phyloP scores from a whole-genome alignment of 2,113 vertebrate genomes.

The Chloebia gouldiae region DNA sequence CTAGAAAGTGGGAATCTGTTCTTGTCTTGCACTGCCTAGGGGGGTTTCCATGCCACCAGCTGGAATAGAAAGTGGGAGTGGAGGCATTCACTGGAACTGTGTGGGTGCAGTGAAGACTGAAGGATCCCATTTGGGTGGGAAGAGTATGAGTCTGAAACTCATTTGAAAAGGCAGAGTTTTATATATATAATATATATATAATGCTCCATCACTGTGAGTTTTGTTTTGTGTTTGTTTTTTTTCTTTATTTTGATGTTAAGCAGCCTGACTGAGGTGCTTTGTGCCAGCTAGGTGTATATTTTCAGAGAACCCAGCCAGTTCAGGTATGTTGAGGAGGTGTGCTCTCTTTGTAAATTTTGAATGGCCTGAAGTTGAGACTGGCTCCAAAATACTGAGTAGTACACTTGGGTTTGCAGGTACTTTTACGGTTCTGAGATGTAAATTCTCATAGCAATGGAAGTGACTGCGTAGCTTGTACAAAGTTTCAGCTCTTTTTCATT shows the following conservation, averaged over 20 bases:
- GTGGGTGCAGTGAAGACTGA: not conserved
- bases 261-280: not conserved
- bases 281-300: not conserved
- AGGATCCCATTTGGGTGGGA: not conserved
- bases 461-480: not conserved
- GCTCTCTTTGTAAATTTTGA: not conserved
- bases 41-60: not conserved
- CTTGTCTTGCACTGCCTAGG: not conserved
- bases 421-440: not conserved
- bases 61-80: not conserved
- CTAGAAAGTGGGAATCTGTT: not conserved
- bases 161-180: not conserved
- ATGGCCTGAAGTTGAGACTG: not conserved
- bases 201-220: not conserved
- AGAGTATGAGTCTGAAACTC: not conserved
- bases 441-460: not conserved
- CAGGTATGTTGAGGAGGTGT: not conserved
- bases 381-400: not conserved
- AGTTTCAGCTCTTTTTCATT: not conserved
- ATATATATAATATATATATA: not conserved
- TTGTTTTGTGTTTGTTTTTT: not conserved
- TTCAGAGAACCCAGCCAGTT: not conserved
- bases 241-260: not conserved
- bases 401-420: not conserved
- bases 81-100: not conserved